Percentiles rank a stretch among this genome's conserved stretches.
Conservation (phyloP, 2,888 invertebrate species). For the Ramazzottius varieornatus region DNA sequence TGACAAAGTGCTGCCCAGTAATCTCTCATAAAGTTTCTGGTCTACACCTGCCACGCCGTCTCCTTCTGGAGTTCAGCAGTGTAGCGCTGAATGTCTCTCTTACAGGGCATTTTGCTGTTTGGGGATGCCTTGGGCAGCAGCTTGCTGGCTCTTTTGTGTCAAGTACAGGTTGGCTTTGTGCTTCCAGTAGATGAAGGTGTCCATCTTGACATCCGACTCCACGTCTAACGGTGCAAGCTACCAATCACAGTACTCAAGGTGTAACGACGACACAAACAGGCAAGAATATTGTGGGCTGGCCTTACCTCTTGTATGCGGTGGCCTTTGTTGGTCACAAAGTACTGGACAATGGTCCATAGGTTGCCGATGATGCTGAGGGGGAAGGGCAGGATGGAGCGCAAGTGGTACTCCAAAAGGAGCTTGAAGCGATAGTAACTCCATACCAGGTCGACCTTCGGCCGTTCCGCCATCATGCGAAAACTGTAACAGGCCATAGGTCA, state of each 20-base stretch:
- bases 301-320: background rate
- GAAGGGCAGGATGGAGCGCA: background rate
- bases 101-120: no score
- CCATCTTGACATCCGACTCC: background rate
- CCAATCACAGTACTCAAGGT: background rate
- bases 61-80: no score
- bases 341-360: background rate
- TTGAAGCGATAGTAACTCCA: background rate
- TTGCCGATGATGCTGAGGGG: background rate
- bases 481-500: background rate
- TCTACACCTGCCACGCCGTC: no score
- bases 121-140: background rate
- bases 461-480: background rate
- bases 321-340: background rate
- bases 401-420: background rate
- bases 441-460: background rate
- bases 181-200: constrained; percentile 1
- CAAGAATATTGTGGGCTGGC: background rate
- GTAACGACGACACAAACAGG: background rate
- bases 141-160: background rate
- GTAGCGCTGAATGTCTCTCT: no score
- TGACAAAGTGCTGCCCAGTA: background rate
- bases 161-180: background rate
- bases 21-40: background rate
- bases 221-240: background rate